Evolutionary conservation across 2,888 invertebrate species (phyloP).

Genomic region (Spilarctia lutea): DNA sequence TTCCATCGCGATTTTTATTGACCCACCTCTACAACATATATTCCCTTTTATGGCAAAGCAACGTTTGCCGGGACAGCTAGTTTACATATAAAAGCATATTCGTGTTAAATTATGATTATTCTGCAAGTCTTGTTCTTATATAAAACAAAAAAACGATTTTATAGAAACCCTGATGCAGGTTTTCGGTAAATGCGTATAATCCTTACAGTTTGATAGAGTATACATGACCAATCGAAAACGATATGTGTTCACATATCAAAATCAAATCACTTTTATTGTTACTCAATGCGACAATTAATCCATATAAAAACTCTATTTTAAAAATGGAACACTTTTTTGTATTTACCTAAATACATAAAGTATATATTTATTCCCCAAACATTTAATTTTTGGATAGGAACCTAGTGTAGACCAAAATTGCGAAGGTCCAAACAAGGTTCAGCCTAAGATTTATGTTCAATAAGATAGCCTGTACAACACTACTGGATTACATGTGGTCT

Average conservation of each 20-base stretch:
- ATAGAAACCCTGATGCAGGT: neutral
- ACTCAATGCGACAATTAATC: neutral
- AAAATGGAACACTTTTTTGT: neutral
- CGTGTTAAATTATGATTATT: too few species aligned
- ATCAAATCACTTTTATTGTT: too few species aligned
- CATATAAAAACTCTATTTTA: neutral
- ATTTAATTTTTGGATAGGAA: constrained; percentile 33
- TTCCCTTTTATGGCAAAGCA: too few species aligned
- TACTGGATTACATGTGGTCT: constrained; percentile 1
- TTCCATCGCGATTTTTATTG: too few species aligned
- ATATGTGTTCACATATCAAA: too few species aligned
- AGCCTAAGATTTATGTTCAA: constrained; percentile 36
- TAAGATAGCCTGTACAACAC: constrained; percentile 30
- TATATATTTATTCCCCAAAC: constrained; percentile 24
- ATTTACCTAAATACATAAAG: neutral
- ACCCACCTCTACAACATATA: too few species aligned
- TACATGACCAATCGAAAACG: neutral
- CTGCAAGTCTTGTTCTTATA: too few species aligned
- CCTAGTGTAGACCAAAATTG: constrained; percentile 39
- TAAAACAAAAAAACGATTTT: neutral
- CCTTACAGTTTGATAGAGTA: neutral
- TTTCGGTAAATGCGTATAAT: neutral
- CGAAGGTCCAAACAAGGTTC: constrained; percentile 21
- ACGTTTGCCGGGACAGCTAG: too few species aligned
- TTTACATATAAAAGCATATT: too few species aligned